Base-by-base conservation (phyloP, 2,113 vertebrate species). In the Synodontis membranacea region DNA sequence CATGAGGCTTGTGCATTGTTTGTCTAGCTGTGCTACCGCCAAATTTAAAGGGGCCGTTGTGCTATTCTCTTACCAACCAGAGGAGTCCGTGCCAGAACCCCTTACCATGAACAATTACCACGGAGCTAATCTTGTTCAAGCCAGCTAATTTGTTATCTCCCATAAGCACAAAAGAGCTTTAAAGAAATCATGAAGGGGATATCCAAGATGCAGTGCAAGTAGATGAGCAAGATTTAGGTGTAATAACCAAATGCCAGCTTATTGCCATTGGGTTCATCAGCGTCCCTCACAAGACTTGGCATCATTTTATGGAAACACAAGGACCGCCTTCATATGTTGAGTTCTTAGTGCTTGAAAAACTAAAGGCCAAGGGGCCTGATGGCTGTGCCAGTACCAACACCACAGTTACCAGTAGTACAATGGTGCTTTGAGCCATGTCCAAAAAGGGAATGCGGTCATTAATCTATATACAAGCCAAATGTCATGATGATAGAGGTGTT, bases 51-150 rank as follows among this genome's bases (percentile, higher is more conserved):
- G 6, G 46, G 21, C 31, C 6, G 25, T 23, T 89, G 8, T 91
- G n/a, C 74, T n/a, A 64, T 89, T 85, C 83, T 60, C 48, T 58
- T 64, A 75, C 88, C 91, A 92, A 86, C 85, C 92, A 90, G 89
- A 84, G 91, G 83, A 84, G 86, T 82, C 78, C 82, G 68, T 84
- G 60, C 81, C 60, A 86, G 56, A 39, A 5, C 48, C 70, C 60
- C 42, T 60, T 42, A 81, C 78, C 89, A 12, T 74, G 42, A 74
- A 78, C 89, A 90, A 87, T 91, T 88, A 84, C 70, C 86, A 25
- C 66, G 56, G 81, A 83, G 75, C 82, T 58, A 80, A 80, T 80
- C 34, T 25, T 39, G 28, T 54, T 46, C 62, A 42, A 76, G 56
- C 76, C 23, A 28, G 81, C 48, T 58, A 84, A 86, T 62, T 82